phyloP scores from a whole-genome alignment of 1,140 invertebrate genomes.

The Bombus impatiens region DNA sequence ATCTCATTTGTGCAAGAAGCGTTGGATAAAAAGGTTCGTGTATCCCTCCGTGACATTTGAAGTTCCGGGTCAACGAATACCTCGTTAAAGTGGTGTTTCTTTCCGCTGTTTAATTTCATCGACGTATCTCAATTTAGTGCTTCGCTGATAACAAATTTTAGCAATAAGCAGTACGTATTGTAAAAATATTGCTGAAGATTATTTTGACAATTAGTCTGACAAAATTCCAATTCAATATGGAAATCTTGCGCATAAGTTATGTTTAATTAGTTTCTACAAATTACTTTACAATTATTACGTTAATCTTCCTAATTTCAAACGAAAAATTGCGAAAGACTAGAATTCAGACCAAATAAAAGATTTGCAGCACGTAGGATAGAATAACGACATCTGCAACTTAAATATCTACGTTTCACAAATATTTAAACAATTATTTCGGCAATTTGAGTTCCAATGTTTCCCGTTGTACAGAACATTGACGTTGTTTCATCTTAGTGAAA shows the following conservation, averaged over 20 bases:
- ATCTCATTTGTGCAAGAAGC: neutral
- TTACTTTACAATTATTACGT: no score
- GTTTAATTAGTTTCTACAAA: no score
- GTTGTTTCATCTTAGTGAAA: neutral
- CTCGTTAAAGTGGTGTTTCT: slow-evolving; percentile 43
- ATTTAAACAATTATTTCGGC: neutral
- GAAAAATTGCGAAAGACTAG: no score
- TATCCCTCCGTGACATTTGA: slow-evolving; percentile 21
- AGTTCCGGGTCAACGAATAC: slow-evolving; percentile 42
- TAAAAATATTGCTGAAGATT: neutral
- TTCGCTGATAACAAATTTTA: neutral
- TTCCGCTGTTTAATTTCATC: slow-evolving; percentile 43
- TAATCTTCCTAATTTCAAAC: no score
- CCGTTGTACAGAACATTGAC: no score
- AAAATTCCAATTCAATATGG: neutral
- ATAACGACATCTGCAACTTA: neutral
- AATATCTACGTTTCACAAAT: neutral
- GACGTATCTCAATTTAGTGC: slow-evolving; percentile 26
- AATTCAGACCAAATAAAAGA: no score
- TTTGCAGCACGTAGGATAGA: neutral
- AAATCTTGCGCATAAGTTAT: neutral
- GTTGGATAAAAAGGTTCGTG: slow-evolving; percentile 13
- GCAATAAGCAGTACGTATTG: neutral
- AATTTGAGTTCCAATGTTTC: neutral
- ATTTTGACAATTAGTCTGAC: neutral